Conservation (phyloP, 2,888 invertebrate species). For the Spodoptera littoralis region DNA sequence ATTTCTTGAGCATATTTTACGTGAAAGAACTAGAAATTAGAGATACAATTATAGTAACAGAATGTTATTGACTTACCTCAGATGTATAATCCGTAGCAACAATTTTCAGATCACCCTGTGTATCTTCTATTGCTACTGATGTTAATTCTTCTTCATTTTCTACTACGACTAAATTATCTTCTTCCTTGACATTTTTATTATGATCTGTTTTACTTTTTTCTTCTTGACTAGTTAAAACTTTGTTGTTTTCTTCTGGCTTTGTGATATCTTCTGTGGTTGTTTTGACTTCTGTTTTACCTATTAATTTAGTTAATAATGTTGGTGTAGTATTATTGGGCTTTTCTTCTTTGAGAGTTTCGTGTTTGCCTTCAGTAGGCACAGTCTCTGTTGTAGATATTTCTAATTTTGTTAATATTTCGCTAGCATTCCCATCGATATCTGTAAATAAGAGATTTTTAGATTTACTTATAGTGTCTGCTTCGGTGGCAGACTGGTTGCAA, state of each 20-base stretch:
- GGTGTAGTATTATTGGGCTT: neutral
- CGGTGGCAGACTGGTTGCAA: no score
- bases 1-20: no score
- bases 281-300: slow-evolving; percentile 5
- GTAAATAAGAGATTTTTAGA: slow-evolving; percentile 44
- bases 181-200: neutral
- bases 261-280: neutral
- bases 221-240: no score
- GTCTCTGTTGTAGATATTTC: slow-evolving; percentile 28
- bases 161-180: neutral
- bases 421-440: slow-evolving; percentile 80
- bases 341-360: slow-evolving; percentile 2
- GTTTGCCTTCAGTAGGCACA: slow-evolving; percentile 7
- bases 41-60: no score
- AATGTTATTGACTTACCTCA: slow-evolving; percentile 22
- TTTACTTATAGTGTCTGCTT: no score
- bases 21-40: no score
- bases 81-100: slow-evolving; percentile 23
- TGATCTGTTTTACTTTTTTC: neutral
- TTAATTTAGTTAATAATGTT: neutral
- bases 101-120: slow-evolving; percentile 6
- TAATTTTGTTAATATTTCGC: slow-evolving; percentile 48
- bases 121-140: slow-evolving; percentile 1
- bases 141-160: slow-evolving; percentile 1
- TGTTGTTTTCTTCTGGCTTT: neutral